Base-by-base conservation (phyloP, 2,888 invertebrate species). In the Stenodera caucasica region DNA sequence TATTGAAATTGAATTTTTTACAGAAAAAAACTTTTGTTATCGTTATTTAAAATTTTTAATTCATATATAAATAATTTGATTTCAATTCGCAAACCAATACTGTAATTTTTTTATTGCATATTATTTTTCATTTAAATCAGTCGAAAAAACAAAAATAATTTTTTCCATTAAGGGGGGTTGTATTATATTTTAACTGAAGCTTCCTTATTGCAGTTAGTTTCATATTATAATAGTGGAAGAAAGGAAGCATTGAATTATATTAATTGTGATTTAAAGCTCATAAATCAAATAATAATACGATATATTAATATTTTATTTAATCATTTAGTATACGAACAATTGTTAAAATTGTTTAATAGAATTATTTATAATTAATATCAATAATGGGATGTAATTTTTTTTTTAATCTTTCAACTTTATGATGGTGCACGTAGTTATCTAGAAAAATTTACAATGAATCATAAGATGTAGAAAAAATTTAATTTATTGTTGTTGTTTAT, bases 241-340 rank as follows among this genome's bases (percentile, higher is more conserved):
- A 55, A 67, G 67, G 67, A 67, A 64, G 64, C 60, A 55, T 61
- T 67, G 66, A 64, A 66, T 67, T 67, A 66, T 66, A 57, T 66
- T 66, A 66, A 67, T 66, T 63, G 63, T 64, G 67, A 66, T 67
- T 67, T 66, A 67, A 62, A 58, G 60, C 63, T 53, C 57, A 55
- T 64, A 61, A 60, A 61, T 61, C 57, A 61, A 55, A 51, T 53
- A 54, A 61, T 61, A 45, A 45, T 45, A 45, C 6, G 18, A 45
- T 21, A 11, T 23, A 21, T 4, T 21, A 45, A 12, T 45, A 23
- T 45, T 45, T 45, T 23, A 45, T 45, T 21, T 23, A 23, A 23
- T 45, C 45, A 45, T 45, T 45, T 12, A 45, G 45, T 45, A 23
- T 45, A 6, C n/a, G 45, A 12, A 45, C 23, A 45, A 12, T 12